A percentile compares a stretch with the other conserved stretches of the same genome.
Evolutionary conservation across 2,113 vertebrate species (phyloP).

Genomic region (Cynopterus brachyotis): DNA sequence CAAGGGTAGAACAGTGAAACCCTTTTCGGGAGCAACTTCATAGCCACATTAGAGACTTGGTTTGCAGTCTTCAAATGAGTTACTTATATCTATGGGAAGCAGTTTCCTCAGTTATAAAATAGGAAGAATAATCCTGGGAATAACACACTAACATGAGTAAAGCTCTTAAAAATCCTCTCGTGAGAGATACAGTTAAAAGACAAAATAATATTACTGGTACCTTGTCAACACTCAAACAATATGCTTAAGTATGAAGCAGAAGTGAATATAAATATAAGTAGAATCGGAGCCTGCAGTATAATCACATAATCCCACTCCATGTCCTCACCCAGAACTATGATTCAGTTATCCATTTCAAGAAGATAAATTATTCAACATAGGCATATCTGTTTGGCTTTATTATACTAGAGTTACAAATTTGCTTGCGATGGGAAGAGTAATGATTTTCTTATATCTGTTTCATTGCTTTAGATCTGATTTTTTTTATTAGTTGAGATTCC

Average conservation of each 20-base stretch:
- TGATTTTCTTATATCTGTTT: neutral
- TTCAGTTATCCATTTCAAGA: slow-evolving; percentile 9
- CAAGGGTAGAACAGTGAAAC: slow-evolving; percentile 44
- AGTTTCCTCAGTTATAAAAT: slow-evolving; percentile 65
- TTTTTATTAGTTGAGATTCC: neutral
- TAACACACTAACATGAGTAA: slow-evolving; percentile 68
- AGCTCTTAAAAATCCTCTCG: slow-evolving; percentile 67
- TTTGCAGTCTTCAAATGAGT: slow-evolving; percentile 64
- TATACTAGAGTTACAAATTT: slow-evolving; percentile 12
- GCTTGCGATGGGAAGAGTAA: neutral
- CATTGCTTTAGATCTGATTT: slow-evolving; percentile 16
- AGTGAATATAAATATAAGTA: slow-evolving; percentile 42
- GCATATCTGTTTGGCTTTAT: neutral
- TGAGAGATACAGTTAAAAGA: slow-evolving; percentile 49
- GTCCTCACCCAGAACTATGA: neutral
- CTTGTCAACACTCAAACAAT: slow-evolving; percentile 61
- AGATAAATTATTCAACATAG: neutral
- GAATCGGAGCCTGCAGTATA: neutral
- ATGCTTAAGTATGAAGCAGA: slow-evolving; percentile 10
- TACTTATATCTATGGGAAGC: slow-evolving; percentile 61
- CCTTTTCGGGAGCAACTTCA: slow-evolving; percentile 43
- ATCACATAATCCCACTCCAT: slow-evolving; percentile 39
- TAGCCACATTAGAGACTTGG: slow-evolving; percentile 32
- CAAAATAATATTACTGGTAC: slow-evolving; percentile 45
- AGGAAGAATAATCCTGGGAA: slow-evolving; percentile 66